Evolutionary conservation across 2,113 vertebrate species (phyloP).

Genomic region (Campylorhamphus procurvoides): DNA sequence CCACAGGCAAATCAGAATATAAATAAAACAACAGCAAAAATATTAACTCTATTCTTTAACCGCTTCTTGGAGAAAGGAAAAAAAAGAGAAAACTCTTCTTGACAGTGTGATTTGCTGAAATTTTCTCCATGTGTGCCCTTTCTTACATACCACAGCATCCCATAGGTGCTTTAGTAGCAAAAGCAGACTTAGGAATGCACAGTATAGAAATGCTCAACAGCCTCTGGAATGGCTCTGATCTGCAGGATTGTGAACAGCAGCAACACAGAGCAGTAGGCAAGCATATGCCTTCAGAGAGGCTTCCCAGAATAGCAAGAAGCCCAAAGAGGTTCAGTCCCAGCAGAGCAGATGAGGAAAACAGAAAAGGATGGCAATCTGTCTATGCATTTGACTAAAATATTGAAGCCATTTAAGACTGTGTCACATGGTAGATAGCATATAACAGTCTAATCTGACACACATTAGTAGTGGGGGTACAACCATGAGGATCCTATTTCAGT

Average conservation of each 20-base stretch:
- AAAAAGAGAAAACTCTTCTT: not conserved
- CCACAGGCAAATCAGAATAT: not conserved
- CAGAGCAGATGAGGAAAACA: not conserved
- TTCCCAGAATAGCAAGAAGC: not conserved
- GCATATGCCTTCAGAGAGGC: not conserved
- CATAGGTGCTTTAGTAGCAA: not conserved
- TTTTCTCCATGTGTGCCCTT: accelerated
- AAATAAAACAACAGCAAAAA: not conserved
- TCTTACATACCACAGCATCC: not conserved
- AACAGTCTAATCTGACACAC: not conserved
- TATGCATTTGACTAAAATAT: not conserved
- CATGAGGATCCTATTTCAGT: not conserved
- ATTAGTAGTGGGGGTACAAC: not conserved
- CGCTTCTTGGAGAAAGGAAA: not conserved
- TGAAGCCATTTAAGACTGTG: not conserved
- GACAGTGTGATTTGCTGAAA: not conserved
- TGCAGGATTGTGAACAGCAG: not conserved
- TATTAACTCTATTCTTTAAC: not conserved
- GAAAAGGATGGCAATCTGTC: not conserved
- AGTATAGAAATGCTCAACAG: not conserved
- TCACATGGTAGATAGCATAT: accelerated
- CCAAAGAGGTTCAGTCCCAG: not conserved
- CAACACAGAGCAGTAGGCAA: not conserved
- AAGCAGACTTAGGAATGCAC: not conserved
- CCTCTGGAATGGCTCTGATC: not conserved